Evolutionary conservation across 2,113 vertebrate species (phyloP).

Genomic region (Cyanoderma ruficeps): DNA sequence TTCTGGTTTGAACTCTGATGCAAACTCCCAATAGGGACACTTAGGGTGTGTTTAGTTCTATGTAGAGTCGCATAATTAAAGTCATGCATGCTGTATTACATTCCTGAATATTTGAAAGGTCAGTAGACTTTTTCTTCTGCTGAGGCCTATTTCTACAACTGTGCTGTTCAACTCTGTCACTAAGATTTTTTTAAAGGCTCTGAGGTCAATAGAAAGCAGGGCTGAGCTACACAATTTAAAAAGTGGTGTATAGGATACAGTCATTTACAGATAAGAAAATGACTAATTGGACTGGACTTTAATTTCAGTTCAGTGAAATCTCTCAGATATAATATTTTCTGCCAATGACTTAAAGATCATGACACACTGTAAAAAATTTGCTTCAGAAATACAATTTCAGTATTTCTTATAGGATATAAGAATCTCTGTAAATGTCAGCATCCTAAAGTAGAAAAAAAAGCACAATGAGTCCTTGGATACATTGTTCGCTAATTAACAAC

Average conservation of each 20-base stretch:
- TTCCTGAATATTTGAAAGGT: constrained; percentile 9
- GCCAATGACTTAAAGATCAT: background rate
- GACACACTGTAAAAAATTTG: background rate
- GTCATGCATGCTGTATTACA: background rate
- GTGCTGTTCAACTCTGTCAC: background rate
- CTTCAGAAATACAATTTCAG: background rate
- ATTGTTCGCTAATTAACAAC: background rate
- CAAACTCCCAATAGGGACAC: background rate
- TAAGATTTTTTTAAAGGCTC: background rate
- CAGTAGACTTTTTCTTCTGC: background rate
- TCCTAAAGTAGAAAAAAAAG: background rate
- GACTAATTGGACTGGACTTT: background rate
- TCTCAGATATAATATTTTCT: background rate
- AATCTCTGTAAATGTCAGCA: background rate
- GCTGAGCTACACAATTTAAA: background rate
- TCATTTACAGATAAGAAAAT: background rate
- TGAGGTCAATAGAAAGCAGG: background rate
- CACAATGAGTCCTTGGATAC: background rate
- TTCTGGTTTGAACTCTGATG: background rate
- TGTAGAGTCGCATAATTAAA: background rate
- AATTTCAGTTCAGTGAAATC: background rate
- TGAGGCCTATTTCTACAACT: background rate
- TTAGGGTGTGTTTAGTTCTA: background rate
- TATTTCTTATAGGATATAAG: background rate
- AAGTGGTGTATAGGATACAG: background rate